These are phyloP conservation scores for Corythaixoides concolor DNA, from an alignment of 2,113 vertebrate genomes.

Conservation along the genomic window DNA sequence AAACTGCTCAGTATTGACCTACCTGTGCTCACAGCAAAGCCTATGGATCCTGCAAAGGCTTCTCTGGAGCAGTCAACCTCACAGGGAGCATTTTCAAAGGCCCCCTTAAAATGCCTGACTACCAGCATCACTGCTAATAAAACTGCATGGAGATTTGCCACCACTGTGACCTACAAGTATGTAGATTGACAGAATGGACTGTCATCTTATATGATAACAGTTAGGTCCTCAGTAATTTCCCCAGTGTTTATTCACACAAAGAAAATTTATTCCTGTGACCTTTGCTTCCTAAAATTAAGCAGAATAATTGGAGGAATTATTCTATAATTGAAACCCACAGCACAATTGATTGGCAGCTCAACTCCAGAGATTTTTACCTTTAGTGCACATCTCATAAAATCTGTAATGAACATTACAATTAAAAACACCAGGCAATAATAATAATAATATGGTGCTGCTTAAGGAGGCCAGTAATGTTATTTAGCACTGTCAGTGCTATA, in stretches of 20 bases:
- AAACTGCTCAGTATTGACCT: neutral
- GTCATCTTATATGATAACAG: neutral
- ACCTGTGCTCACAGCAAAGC: neutral
- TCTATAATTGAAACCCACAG: constrained; percentile 57
- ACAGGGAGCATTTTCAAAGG: neutral
- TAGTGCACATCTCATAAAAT: constrained; percentile 58
- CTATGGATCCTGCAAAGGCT: neutral
- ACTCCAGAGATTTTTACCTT: constrained; percentile 56
- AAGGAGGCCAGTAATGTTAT: constrained; percentile 6
- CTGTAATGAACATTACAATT: constrained; percentile 49
- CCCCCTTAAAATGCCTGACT: neutral
- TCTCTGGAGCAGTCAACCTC: neutral
- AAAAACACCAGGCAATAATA: constrained; percentile 44
- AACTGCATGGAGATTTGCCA: neutral
- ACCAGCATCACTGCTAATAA: neutral
- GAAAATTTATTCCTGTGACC: constrained; percentile 42
- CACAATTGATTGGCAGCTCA: constrained; percentile 43
- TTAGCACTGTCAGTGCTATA: neutral
- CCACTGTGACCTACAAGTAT: neutral
- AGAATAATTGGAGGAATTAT: constrained; percentile 56
- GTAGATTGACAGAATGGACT: neutral
- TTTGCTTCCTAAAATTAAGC: constrained; percentile 61
- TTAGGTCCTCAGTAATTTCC: constrained; percentile 13
- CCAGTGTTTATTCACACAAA: constrained; percentile 31
- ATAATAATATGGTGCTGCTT: neutral